phyloP scores from a whole-genome alignment of 2,113 vertebrate genomes.

The Rhodinocichla rosea region DNA sequence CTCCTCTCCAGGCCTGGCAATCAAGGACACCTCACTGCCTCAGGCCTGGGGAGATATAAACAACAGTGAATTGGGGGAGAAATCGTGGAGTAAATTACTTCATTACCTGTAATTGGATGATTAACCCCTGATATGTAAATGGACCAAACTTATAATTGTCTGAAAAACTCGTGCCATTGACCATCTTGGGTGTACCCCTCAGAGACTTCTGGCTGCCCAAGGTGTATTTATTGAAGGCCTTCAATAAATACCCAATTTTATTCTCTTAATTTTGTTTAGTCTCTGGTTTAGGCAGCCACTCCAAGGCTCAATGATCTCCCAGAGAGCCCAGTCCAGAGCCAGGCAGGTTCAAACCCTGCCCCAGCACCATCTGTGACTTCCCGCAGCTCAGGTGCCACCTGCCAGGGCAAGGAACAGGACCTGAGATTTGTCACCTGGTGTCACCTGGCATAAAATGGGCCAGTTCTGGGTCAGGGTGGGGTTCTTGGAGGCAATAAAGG shows the following conservation, averaged over 20 bases:
- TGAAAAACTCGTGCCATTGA: no score
- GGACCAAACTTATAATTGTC: background rate
- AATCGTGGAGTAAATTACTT: fast-evolving
- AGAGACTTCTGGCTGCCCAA: background rate
- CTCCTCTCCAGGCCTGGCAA: no score
- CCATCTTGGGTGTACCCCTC: no score
- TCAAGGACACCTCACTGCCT: no score
- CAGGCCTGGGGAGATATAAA: background rate
- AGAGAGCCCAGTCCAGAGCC: background rate
- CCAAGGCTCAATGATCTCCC: background rate
- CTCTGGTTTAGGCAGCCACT: no score
- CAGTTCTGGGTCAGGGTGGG: background rate
- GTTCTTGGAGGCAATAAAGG: background rate
- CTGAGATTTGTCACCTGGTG: background rate
- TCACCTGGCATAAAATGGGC: background rate
- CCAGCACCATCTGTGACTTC: background rate
- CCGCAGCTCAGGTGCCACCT: background rate
- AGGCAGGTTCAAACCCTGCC: background rate
- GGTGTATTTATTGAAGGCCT: background rate
- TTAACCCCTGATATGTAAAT: background rate
- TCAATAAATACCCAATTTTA: background rate
- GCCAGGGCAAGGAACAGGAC: fast-evolving
- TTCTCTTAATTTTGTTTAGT: no score
- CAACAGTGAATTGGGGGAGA: fast-evolving
- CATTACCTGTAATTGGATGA: background rate